Conservation (phyloP, 2,888 invertebrate genomes). For the Aleiodes testaceus region DNA sequence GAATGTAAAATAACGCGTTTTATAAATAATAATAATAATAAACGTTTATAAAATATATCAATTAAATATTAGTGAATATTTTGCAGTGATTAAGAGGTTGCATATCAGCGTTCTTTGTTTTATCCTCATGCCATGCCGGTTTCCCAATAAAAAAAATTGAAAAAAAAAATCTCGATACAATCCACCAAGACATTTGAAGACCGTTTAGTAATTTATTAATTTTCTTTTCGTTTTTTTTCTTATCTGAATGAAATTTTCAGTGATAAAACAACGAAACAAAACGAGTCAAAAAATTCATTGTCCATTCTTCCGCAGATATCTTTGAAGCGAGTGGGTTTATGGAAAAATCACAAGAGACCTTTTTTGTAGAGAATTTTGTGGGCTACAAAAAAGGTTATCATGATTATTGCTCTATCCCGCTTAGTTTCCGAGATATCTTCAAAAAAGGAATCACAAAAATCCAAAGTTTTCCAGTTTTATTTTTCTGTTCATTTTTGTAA, state of each 20-base stretch:
- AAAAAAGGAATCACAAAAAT: too few species aligned
- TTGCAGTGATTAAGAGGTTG: slow-evolving; percentile 62
- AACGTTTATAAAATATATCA: background rate
- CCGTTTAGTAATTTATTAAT: slow-evolving; percentile 24
- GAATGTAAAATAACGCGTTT: slow-evolving; percentile 1
- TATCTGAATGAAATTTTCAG: slow-evolving; percentile 6
- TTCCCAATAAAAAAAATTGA: slow-evolving; percentile 54
- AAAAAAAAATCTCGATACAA: slow-evolving; percentile 7
- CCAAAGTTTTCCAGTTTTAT: too few species aligned
- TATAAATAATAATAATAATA: background rate
- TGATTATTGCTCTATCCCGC: too few species aligned
- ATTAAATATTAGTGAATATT: slow-evolving; percentile 49
- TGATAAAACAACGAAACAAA: too few species aligned
- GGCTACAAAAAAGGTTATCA: too few species aligned
- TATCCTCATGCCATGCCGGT: slow-evolving; percentile 72
- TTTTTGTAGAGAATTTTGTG: too few species aligned
- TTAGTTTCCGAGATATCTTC: too few species aligned
- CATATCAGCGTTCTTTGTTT: slow-evolving; percentile 30
- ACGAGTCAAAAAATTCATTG: too few species aligned
- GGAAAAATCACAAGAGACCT: too few species aligned
- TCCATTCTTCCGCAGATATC: too few species aligned
- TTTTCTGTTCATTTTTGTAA: too few species aligned
- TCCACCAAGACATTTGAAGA: background rate
- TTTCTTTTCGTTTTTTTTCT: slow-evolving; percentile 14
- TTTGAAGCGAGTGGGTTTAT: too few species aligned